phyloP scores from a whole-genome alignment of 2,888 invertebrate species.

The Eupithecia dodoneata region DNA sequence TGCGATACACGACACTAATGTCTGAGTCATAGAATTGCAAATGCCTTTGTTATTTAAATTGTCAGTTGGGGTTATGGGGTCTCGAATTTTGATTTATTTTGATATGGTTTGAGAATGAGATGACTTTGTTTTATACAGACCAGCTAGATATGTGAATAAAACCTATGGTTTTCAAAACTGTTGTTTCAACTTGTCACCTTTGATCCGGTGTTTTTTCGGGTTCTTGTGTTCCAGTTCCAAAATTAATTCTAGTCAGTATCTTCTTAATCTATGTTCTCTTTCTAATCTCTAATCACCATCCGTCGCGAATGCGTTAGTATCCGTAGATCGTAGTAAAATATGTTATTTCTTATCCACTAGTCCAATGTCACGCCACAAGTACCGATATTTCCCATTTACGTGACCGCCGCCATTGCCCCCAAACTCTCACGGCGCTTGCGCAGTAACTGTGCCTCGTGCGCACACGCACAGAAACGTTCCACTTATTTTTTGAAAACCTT shows the following conservation, averaged over 20 bases:
- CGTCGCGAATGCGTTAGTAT: conserved; percentile 1
- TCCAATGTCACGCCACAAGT: conserved; percentile 14
- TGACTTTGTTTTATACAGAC: not conserved
- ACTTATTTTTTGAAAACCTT: conserved; percentile 43
- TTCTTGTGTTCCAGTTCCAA: not conserved
- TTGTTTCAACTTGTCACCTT: not conserved
- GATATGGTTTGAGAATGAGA: not conserved
- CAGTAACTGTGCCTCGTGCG: conserved; percentile 49
- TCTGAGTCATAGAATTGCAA: conserved; percentile 25
- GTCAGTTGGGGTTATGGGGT: conserved; percentile 13
- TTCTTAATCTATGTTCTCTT: not conserved
- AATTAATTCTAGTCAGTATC: not conserved
- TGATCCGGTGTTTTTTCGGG: not conserved
- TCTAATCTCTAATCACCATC: not conserved
- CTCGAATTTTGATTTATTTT: not conserved
- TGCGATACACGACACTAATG: conserved; percentile 30
- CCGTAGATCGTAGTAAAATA: conserved; percentile 1
- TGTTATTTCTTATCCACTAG: conserved; percentile 11
- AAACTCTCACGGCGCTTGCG: conserved; percentile 27
- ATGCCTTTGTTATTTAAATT: conserved; percentile 32
- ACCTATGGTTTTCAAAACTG: not conserved
- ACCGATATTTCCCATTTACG: conserved; percentile 33
- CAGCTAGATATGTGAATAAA: not conserved
- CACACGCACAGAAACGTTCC: conserved; percentile 51
- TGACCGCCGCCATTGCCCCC: conserved; percentile 25